Base-by-base conservation (phyloP, 2,797 vertebrate genomes). In the Babyrousa celebensis region DNA sequence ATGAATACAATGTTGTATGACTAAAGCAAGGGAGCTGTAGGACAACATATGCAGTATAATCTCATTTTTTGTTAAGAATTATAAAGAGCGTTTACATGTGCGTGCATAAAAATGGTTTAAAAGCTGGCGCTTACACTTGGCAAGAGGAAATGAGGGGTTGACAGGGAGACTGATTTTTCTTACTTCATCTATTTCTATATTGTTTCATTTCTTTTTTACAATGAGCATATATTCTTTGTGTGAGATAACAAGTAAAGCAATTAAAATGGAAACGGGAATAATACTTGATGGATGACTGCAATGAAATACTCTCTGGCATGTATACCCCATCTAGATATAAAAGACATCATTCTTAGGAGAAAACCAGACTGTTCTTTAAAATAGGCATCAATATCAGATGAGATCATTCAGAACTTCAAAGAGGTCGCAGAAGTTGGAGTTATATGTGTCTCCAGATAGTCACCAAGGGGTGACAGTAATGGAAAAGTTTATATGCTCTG, bases 211-310 rank as follows among this genome's bases (percentile, higher is more conserved):
- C 6, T 32, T 32, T 88, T 80, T 92, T 54, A 94, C n/a, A 56
- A 23, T 52, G 11, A 92, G 9, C 25, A 56, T 62, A 43, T 36
- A 71, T 60, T 91, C 36, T 72, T 93, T 79, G 62, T 54, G 52
- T 29, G 71, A 90, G 27, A 68, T 11, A 72, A 67, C 29, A 85
- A 54, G 18, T 54, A 63, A 88, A 65, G 21, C 18, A 89, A 89
- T 85, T 80, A 72, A 43, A 68, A 74, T 32, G 82, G 65, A 95
- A 54, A n/a, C 48, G 65, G 18, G 80, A 91, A 89, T 95, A 93
- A 43, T 15, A 48, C 21, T 68, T 75, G 62, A 43, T 56, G 40
- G 32, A 48, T 52, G 36, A 43, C 7, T 68, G 29, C 36, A 72
- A 54, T 72, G 43, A 82, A 91, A 27, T 9, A 63, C 8, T 74